Percentiles rank a stretch among this genome's conserved stretches.
Conservation (phyloP, 2,888 invertebrate genomes). For the Muscina levida region DNA sequence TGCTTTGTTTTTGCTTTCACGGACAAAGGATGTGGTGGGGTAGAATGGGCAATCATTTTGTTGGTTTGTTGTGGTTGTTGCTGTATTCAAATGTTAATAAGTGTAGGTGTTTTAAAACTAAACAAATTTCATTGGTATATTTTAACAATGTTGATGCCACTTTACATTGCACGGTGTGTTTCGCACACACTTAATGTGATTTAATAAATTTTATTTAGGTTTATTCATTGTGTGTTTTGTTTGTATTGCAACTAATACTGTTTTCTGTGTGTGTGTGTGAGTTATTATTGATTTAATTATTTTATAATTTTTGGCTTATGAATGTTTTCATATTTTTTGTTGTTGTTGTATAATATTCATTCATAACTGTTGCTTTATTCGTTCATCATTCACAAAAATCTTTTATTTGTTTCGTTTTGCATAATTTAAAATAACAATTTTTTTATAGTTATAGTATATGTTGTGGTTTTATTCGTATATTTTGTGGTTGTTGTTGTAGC, state of each 20-base stretch:
- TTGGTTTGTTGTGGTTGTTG: background rate
- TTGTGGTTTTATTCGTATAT: slow-evolving; percentile 20
- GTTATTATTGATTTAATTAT: background rate
- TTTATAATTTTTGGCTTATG: slow-evolving; percentile 35
- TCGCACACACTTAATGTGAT: too few relatives aligned
- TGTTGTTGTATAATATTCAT: slow-evolving; percentile 48
- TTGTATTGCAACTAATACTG: slow-evolving; percentile 1
- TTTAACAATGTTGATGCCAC: too few relatives aligned
- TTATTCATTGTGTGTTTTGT: too few relatives aligned
- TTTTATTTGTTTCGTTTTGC: background rate
- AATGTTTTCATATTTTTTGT: slow-evolving; percentile 41
- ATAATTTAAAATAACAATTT: slow-evolving; percentile 53
- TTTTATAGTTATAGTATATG: slow-evolving; percentile 32
- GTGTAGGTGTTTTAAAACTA: slow-evolving; percentile 20
- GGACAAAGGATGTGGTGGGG: too few relatives aligned
- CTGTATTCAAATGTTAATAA: background rate
- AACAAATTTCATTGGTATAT: slow-evolving; percentile 4
- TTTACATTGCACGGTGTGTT: too few relatives aligned
- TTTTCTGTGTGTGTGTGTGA: slow-evolving; percentile 1
- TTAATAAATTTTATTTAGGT: too few relatives aligned
- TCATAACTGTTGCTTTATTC: slow-evolving; percentile 41
- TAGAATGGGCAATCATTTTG: too few relatives aligned
- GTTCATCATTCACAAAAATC: slow-evolving; percentile 14
- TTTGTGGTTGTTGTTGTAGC: slow-evolving; percentile 67
- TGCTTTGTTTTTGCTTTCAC: slow-evolving; percentile 7